Conservation (phyloP, 53 echinoderm and acorn worm genomes). For the Holothuria leucospilota region DNA sequence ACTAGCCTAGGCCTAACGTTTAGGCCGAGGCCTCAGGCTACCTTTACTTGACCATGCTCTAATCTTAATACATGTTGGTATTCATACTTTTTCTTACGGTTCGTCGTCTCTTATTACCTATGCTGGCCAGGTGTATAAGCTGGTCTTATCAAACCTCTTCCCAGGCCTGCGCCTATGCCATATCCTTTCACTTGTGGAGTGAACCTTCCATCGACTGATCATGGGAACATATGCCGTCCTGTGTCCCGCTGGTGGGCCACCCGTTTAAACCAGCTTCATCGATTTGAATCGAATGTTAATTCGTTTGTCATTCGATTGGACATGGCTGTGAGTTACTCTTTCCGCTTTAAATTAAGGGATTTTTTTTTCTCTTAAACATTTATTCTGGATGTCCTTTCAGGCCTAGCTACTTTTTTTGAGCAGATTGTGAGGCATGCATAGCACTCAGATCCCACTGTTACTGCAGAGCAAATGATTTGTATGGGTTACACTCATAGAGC, state of each 20-base stretch:
- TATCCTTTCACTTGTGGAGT: conserved; percentile 29
- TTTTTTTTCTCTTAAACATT: too few relatives aligned
- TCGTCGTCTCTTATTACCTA: conserved; percentile 18
- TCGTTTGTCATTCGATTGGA: conserved; percentile 74
- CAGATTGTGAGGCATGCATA: too few relatives aligned
- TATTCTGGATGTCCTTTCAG: too few relatives aligned
- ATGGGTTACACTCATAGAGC: too few relatives aligned
- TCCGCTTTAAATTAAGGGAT: too few relatives aligned
- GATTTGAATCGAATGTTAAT: conserved; percentile 84
- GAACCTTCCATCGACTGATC: not conserved
- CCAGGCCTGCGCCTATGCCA: conserved; percentile 1
- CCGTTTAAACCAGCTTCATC: conserved; percentile 94
- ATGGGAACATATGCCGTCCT: conserved; percentile 12
- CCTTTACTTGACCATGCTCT: too few relatives aligned
- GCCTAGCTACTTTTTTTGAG: too few relatives aligned
- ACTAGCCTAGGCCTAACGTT: too few relatives aligned
- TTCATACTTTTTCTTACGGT: not conserved
- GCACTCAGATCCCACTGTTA: too few relatives aligned
- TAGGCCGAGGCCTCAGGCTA: too few relatives aligned
- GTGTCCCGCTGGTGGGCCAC: conserved; percentile 56
- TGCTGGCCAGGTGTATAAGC: conserved; percentile 40
- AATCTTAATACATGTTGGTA: too few relatives aligned
- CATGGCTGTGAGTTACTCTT: not conserved
- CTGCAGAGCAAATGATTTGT: too few relatives aligned
- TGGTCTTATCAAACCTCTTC: conserved; percentile 36